phyloP scores from a whole-genome alignment of 2,888 invertebrate genomes.

The Papilio demoleus region DNA sequence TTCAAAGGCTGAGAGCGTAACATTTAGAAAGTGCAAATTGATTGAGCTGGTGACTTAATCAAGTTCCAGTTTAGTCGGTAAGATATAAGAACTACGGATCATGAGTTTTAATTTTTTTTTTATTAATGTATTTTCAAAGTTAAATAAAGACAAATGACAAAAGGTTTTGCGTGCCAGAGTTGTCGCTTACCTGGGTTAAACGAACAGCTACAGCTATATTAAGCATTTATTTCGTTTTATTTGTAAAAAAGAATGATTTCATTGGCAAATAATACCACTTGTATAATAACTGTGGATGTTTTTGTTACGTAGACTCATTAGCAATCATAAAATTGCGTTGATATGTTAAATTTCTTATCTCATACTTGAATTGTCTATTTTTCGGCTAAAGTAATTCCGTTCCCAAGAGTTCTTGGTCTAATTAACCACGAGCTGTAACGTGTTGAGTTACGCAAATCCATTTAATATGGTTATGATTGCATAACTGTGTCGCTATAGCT shows the following conservation, averaged over 20 bases:
- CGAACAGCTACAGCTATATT: no score
- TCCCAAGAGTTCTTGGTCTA: conserved; percentile 55
- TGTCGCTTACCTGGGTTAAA: no score
- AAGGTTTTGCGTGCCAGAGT: no score
- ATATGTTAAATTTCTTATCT: conserved; percentile 33
- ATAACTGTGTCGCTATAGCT: conserved; percentile 48
- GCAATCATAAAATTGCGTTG: conserved; percentile 28
- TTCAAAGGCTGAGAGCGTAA: conserved; percentile 29
- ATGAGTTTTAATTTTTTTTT: no score
- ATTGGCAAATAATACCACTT: background rate
- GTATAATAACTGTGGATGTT: conserved; percentile 4
- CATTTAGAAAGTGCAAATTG: conserved; percentile 54
- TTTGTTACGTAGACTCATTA: conserved; percentile 38
- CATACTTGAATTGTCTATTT: conserved; percentile 34
- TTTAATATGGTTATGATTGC: conserved; percentile 49
- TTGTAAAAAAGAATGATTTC: background rate
- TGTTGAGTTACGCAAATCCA: conserved; percentile 52
- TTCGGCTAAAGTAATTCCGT: conserved; percentile 41
- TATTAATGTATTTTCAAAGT: no score
- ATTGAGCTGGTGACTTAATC: conserved; percentile 43
- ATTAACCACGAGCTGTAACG: conserved; percentile 64
- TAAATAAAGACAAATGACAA: no score
- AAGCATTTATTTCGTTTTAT: no score
- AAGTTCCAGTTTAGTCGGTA: background rate
- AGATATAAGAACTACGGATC: no score